Base-by-base conservation (phyloP, 2,113 vertebrate genomes). In the Otocyon megalotis region DNA sequence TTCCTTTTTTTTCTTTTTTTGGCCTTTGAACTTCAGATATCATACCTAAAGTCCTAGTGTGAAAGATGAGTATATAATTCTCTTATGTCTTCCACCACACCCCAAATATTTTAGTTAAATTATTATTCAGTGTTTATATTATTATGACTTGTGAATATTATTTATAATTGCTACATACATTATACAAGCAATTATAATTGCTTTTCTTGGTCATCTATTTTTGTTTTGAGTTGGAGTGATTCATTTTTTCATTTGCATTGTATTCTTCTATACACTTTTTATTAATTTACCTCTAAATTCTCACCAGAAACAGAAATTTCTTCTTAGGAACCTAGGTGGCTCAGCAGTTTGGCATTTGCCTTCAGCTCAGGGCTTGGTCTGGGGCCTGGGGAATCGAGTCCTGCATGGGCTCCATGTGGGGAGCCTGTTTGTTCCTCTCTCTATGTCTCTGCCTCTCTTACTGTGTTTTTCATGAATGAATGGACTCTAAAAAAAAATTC, bases 1-100 rank as follows among this genome's bases (percentile, higher is more conserved):
- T 79, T 90, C 15, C 35, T 88, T 48, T 10, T 82, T 93, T 83
- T 88, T 88, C 35, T 10, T 82, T 93, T 83, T 88, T 93, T 90
- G 16, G 71, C 3, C 76, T 91, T 53, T 72, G 37, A 90, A 53
- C 12, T 71, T 93, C 22, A 62, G 50, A 77, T 71, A n/a, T 80
- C 76, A 63, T 28, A 10, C 2, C 6, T 28, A 83, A 26, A 67
- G 69, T 90, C 17, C 43, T 35, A 35, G 35, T 48, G 37, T 53
- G 24, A 63, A 62, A 74, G 32, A 43, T 93, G 53, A 87, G 30
- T 67, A 48, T 63, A 82, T 72, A 54, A 32, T 4, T 72, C 9
- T 63, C 24, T 92, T 85, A 30, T 48, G 72, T n/a, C 14, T 58
- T 58, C 5, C 54, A 65, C 12, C 14, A 30, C 0, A 79, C 19